Base-by-base conservation (phyloP, 2,113 vertebrate species). In the Ceyx cyanopectus region DNA sequence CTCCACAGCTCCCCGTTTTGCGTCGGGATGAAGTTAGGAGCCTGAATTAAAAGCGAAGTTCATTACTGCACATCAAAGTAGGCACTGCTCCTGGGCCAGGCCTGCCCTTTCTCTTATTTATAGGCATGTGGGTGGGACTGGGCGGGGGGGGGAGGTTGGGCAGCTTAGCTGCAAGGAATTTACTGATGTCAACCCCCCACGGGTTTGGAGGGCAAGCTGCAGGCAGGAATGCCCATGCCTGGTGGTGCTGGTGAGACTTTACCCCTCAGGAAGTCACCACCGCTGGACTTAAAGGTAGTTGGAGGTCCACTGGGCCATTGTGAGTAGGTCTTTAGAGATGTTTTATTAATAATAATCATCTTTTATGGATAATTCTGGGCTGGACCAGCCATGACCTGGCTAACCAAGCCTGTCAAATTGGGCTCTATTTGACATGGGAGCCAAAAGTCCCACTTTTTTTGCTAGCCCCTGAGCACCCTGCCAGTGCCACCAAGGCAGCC, bases 11-110 rank as follows among this genome's bases (percentile, higher is more conserved):
- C 92, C 67, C 87, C 6, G 29, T 83, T 91, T 57, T 68, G 73
- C 29, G 3, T 66, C 19, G 53, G 84, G 81, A 57, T 73, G 61
- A 89, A 85, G 72, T 81, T 92, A 30, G 70, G 80, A 48, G 16
- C 16, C 53, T 22, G 23, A 94, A 95, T 94, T 96, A 93, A 93
- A 94, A 90, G 86, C 22, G 0, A 95, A 75, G 74, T 84, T 93
- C 93, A 53, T 65, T 90, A 77, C 48, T 11, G 20, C 87, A 92
- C 83, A 93, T 92, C 86, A 93, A 93, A 94, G 79, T 14, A 11
- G 4, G 30, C 1, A 1, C 46, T 2, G 2, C 3, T 22, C 63
- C 74, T 34, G 6, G 1, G 56, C 67, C 85, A 60, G 50, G 20
- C 60, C 15, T n/a, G 57, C 54, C 57, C 79, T 56, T 26, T 15